A percentile compares a stretch with the other conserved stretches of the same genome.
phyloP scores from a whole-genome alignment of 2,113 vertebrate species.

The Cinclus mexicanus region DNA sequence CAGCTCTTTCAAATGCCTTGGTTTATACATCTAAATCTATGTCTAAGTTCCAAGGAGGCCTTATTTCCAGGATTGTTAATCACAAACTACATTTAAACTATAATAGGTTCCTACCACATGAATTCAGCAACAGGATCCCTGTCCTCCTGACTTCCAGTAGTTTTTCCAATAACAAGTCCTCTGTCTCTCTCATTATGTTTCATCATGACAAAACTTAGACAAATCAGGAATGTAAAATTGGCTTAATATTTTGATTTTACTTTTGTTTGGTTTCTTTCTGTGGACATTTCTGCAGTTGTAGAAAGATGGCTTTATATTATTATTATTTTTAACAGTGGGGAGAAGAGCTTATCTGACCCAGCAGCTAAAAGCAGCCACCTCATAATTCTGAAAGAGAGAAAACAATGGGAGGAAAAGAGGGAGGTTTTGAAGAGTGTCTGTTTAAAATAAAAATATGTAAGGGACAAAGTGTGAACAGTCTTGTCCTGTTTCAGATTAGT shows the following conservation, averaged over 20 bases:
- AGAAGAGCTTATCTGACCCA: neutral
- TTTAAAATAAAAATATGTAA: neutral
- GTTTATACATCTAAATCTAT: neutral
- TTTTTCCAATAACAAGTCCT: neutral
- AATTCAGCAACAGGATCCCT: neutral
- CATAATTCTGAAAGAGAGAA: neutral
- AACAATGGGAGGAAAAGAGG: neutral
- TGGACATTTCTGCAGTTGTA: neutral
- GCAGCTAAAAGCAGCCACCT: neutral
- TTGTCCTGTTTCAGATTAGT: neutral
- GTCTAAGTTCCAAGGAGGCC: neutral
- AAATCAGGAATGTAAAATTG: neutral
- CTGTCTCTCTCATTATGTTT: neutral
- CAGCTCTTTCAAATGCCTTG: neutral
- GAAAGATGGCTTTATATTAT: neutral
- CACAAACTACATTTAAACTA: neutral
- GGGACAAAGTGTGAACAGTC: neutral
- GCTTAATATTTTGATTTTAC: neutral
- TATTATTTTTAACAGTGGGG: neutral
- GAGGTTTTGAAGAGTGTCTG: neutral
- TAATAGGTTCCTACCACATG: neutral
- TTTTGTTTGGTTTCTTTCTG: fast-evolving
- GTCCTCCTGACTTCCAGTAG: neutral
- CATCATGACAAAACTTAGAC: neutral
- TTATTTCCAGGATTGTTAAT: neutral